Evolutionary conservation across 2,113 vertebrate species (phyloP).

Genomic region (Eonycteris spelaea): DNA sequence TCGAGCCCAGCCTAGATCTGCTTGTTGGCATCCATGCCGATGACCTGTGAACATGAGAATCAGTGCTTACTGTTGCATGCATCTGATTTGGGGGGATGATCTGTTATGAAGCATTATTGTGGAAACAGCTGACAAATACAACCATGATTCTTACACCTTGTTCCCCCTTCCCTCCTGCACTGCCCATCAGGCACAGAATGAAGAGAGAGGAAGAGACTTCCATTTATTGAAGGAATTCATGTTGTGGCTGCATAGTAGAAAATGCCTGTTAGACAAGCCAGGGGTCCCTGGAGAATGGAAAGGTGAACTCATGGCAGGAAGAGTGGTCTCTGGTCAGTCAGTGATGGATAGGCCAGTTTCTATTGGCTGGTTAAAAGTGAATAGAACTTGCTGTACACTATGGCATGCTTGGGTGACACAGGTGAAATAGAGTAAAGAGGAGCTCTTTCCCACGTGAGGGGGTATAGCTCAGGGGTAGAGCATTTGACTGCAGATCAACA

Average conservation of each 20-base stretch:
- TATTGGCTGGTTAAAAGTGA: too few species aligned
- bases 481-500: slow-evolving; percentile 8
- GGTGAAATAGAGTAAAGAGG: background rate
- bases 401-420: background rate
- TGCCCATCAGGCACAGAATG: background rate
- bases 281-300: background rate
- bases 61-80: background rate
- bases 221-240: background rate
- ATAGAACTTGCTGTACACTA: background rate
- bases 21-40: background rate
- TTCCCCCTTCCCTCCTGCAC: too few species aligned
- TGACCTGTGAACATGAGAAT: background rate
- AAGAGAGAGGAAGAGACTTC: background rate
- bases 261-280: background rate
- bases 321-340: background rate
- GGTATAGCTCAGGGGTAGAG: background rate
- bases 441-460: rapidly evolving
- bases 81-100: background rate
- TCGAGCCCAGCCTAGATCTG: background rate
- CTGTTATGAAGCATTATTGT: too few species aligned
- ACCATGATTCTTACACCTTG: background rate
- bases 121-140: background rate
- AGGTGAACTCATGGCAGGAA: background rate
- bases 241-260: background rate
- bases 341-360: background rate